A percentile compares a stretch with the other conserved stretches of the same genome.
Evolutionary conservation across 37 sponge, comb jelly and placozoan genomes (phyloP).

Genomic region (Chondrilla cf. caribensis): DNA sequence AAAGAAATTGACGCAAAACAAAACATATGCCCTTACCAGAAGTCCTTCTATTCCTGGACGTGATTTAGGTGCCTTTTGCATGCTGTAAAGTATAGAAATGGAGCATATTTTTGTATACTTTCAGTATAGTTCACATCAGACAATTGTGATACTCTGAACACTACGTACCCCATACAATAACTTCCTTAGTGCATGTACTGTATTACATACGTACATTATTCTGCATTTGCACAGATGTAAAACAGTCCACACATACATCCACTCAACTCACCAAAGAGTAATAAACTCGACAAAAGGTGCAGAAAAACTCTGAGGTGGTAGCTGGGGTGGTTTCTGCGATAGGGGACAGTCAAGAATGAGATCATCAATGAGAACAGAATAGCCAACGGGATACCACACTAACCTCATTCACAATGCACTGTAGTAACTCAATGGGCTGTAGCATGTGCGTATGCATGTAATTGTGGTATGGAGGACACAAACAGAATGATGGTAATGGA

Average conservation of each 20-base stretch:
- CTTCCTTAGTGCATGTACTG: no score
- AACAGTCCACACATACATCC: no score
- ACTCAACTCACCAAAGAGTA: conserved; percentile 61
- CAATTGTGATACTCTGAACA: no score
- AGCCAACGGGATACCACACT: neutral
- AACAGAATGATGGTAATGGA: no score
- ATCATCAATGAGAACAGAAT: neutral
- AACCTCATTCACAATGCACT: conserved; percentile 86
- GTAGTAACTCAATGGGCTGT: conserved; percentile 78
- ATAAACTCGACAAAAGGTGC: conserved; percentile 61
- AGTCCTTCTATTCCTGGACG: conserved; percentile 65
- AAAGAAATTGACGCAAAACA: no score
- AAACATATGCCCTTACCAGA: conserved; percentile 74
- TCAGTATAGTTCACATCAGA: no score
- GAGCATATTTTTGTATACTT: no score
- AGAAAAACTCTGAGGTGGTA: conserved; percentile 65
- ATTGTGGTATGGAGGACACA: no score
- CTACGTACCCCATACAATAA: no score
- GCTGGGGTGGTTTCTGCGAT: conserved; percentile 60
- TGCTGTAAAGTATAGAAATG: conserved; percentile 25
- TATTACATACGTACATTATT: no score
- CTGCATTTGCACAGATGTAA: no score
- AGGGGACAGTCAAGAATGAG: neutral
- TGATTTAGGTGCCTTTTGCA: conserved; percentile 67
- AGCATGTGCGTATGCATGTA: neutral